These are phyloP conservation scores for Meteorus colon DNA, from an alignment of 2,888 invertebrate species.

Conservation along the genomic window DNA sequence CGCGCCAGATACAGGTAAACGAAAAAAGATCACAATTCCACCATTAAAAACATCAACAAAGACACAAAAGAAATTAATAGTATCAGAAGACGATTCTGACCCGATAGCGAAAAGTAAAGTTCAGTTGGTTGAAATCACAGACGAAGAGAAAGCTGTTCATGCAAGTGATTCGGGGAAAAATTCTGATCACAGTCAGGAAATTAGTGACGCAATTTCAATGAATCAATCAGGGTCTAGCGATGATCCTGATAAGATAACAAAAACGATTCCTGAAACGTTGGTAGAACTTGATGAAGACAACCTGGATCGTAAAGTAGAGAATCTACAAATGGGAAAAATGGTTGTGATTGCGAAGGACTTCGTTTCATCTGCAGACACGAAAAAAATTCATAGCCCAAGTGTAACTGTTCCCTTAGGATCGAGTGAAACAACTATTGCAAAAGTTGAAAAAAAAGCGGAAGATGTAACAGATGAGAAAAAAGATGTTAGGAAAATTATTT, in stretches of 20 bases:
- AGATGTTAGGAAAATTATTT: not conserved
- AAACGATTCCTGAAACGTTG: conserved; percentile 17
- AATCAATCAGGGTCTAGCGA: conserved; percentile 13
- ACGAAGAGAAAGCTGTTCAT: not conserved
- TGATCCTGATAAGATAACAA: conserved; percentile 25
- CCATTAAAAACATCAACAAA: conserved; percentile 35
- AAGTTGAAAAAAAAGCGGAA: not conserved
- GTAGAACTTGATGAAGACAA: conserved; percentile 20
- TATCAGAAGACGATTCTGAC: conserved; percentile 36
- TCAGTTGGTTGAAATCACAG: conserved; percentile 17
- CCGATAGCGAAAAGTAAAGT: conserved; percentile 30
- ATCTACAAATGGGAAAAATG: not conserved
- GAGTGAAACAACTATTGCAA: not conserved
- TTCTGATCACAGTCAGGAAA: conserved; percentile 24
- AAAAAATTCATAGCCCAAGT: conserved; percentile 35
- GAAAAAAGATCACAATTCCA: conserved; percentile 40
- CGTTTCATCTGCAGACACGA: not conserved
- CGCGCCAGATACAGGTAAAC: conserved; percentile 28
- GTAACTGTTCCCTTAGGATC: not conserved
- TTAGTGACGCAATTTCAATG: not conserved
- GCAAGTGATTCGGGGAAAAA: conserved; percentile 16
- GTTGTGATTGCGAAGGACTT: not conserved
- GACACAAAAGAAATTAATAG: conserved; percentile 36
- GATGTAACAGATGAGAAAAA: not conserved
- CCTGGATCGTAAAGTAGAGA: not conserved